Evolutionary conservation across 2,888 invertebrate species (phyloP).

Genomic region (Idaea dimidiata): DNA sequence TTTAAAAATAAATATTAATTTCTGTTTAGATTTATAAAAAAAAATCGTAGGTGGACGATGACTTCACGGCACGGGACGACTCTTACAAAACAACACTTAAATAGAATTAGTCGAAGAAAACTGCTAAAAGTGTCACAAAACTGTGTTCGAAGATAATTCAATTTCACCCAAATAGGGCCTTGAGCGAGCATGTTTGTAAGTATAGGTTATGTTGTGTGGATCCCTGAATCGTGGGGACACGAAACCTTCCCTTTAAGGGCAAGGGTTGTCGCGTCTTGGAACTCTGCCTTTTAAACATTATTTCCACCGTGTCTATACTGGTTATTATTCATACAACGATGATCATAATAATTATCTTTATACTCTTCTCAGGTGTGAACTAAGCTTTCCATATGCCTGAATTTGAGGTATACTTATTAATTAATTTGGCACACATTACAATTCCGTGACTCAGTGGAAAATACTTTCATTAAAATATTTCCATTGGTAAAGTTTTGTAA

Average conservation of each 20-base stretch:
- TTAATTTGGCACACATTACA: neutral
- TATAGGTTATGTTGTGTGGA: slow-evolving; percentile 40
- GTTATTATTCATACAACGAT: slow-evolving; percentile 60
- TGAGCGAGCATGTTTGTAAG: slow-evolving; percentile 37
- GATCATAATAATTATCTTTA: slow-evolving; percentile 48
- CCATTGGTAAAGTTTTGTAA: no score
- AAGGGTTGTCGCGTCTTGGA: slow-evolving; percentile 54
- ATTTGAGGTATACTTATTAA: neutral
- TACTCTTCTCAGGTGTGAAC: slow-evolving; percentile 17
- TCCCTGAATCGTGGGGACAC: slow-evolving; percentile 32
- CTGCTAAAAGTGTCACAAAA: slow-evolving; percentile 55
- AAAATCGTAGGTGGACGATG: no score
- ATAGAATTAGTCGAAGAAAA: slow-evolving; percentile 30
- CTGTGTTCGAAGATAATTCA: slow-evolving; percentile 55
- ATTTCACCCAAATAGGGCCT: slow-evolving; percentile 60
- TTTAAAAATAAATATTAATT: no score
- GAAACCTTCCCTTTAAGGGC: slow-evolving; percentile 33
- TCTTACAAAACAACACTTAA: neutral
- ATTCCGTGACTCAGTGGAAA: neutral
- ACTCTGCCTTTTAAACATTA: slow-evolving; percentile 59
- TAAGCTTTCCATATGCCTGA: slow-evolving; percentile 4
- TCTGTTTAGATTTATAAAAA: no score
- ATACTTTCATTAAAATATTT: no score
- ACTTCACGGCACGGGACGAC: no score
- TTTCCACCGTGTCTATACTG: slow-evolving; percentile 53